Evolutionary conservation across 2,797 vertebrate species (phyloP), one percentile per base, ranked within the genome.

Genomic region (Botia almorhae): DNA sequence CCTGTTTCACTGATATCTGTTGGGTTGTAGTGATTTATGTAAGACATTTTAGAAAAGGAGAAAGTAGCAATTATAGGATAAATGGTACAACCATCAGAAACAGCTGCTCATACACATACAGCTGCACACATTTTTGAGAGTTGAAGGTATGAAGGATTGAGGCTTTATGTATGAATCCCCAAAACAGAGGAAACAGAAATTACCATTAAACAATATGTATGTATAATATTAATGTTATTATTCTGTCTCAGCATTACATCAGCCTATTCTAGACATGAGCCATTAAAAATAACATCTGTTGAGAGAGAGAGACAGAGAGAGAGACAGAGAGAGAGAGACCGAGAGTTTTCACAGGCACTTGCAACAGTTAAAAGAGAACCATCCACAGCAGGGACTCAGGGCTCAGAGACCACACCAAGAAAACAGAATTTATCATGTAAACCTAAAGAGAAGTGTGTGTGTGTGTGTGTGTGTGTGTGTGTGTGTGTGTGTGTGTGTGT

Each of bases 341-440:
- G 29, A 39, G 39, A 39, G 46, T 56, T 48, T 55, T 61, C 69
- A 51, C 36, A 64, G 69, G 56, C 63, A 36, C 39, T 74, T 21
- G 1, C 29, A 29, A 29, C 29, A 29, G 29, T 82, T 82, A 74
- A 80, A 83, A 80, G 69, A 65, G 46, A 76, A 29, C 13, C 53
- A 58, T 5, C 4, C 61, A 58, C 81, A 76, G 67, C 36, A 46
- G 81, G 81, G 68, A 56, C 76, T 79, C 79, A 19, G 72, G 43
- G 63, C 53, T 39, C 69, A 51, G 8, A 43, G 46, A 65, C 50
- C 8, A 64, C 58, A 17, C 36, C 5, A 58, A 76, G 39, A 43
- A 53, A 36, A 51, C 29, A 17, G 64, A 60, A 56, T 67, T 55
- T 23, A n/a, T 67, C 48, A 67, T 76, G 60, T 4, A 33, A 2